These are phyloP conservation scores for Odocoileus virginianus DNA, from an alignment of 2,113 vertebrate genomes.

Conservation along the genomic window DNA sequence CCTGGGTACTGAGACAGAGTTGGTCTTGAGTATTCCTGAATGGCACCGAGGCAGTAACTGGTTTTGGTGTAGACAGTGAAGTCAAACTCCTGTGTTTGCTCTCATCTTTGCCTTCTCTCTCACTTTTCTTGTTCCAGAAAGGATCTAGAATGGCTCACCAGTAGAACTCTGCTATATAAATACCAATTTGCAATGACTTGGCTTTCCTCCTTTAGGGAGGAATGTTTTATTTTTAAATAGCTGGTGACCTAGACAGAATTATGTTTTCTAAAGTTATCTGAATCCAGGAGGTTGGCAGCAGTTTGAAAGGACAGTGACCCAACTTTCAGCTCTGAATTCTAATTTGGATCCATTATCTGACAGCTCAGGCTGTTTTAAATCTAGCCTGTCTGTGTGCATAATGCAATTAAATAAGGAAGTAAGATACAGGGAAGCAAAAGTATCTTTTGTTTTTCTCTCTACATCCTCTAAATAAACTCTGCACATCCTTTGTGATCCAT, in stretches of 20 bases:
- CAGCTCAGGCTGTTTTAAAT: not conserved
- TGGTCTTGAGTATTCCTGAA: not conserved
- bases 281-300: not conserved
- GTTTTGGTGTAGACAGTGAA: not conserved
- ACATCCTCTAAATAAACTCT: not conserved
- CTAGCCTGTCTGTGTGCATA: not conserved
- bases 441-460: not conserved
- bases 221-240: conserved; percentile 8
- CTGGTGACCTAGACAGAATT: not conserved
- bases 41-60: not conserved
- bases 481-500: not conserved
- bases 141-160: not conserved
- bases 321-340: not conserved
- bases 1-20: not conserved
- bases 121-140: not conserved
- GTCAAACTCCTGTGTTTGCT: not conserved
- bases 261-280: not conserved
- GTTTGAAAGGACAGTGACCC: not conserved
- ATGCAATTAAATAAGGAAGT: not conserved
- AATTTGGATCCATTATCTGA: not conserved
- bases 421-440: not conserved
- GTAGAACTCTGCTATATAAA: not conserved
- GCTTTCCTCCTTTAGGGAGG: not conserved
- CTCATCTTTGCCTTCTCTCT: not conserved
- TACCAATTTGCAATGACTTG: not conserved